These are phyloP conservation scores for Scolopax mira DNA, from an alignment of 2,113 vertebrate genomes.

Conservation along the genomic window DNA sequence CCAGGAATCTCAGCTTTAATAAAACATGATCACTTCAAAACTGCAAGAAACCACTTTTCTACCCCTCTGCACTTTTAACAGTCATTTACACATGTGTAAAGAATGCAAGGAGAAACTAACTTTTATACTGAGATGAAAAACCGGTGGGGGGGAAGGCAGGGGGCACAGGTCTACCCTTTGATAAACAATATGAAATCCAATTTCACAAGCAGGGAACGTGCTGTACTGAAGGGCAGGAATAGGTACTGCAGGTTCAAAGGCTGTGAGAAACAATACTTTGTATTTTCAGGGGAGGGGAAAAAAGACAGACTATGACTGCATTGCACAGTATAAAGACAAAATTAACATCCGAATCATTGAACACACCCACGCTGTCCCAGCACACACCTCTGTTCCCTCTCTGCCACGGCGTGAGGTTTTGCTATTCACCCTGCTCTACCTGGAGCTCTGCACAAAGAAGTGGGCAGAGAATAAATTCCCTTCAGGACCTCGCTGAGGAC, in stretches of 20 bases:
- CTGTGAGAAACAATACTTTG: neutral
- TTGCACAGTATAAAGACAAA: neutral
- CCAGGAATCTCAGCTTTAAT: neutral
- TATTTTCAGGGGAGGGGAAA: neutral
- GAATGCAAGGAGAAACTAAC: neutral
- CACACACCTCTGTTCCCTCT: neutral
- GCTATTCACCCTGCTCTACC: neutral
- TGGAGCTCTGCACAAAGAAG: neutral
- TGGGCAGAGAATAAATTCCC: neutral
- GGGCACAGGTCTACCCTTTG: neutral
- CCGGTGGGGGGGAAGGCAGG: rapidly evolving
- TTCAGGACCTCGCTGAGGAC: neutral
- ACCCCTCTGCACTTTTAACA: neutral
- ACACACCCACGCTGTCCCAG: neutral
- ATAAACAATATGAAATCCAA: slow-evolving; percentile 2
- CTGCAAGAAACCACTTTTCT: neutral
- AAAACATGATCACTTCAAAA: slow-evolving; percentile 35
- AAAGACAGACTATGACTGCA: neutral
- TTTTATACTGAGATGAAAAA: slow-evolving; percentile 23
- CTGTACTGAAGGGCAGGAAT: neutral
- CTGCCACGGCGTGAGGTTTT: neutral
- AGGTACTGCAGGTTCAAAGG: neutral
- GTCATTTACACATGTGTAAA: neutral
- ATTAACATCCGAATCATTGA: neutral
- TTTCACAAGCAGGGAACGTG: neutral